Base-by-base conservation (phyloP, 2,888 invertebrate species). In the Eretmocerus hayati region DNA sequence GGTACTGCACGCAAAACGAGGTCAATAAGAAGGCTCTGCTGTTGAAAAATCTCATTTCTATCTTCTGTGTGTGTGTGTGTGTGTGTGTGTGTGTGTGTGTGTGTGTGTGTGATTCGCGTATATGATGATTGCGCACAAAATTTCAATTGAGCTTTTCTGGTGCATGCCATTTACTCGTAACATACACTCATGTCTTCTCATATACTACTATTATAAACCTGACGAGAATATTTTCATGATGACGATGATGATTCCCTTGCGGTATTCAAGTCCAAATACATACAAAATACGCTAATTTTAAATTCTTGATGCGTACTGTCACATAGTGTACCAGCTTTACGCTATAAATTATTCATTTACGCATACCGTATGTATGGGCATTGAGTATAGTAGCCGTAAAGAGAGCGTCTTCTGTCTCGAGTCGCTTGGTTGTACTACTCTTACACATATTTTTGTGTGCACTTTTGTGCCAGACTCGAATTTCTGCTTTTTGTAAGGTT, bases 341-440 rank as follows among this genome's bases (percentile, higher is more conserved):
- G 5, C 44, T 18, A 53, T 53, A 46, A 50, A 53, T 53, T 35
- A 53, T 53, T 53, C 53, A 53, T 50, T 47, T 22, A 22, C 42
- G 18, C 53, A 49, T 53, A 39, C 50, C 46, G 43, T 19, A 15
- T n/a, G n/a, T n/a, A n/a, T n/a, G n/a, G n/a, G n/a, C n/a, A n/a
- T n/a, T n/a, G n/a, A n/a, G n/a, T n/a, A n/a, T n/a, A n/a, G n/a
- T n/a, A n/a, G n/a, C n/a, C n/a, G n/a, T n/a, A n/a, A n/a, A n/a
- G n/a, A n/a, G n/a, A n/a, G n/a, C n/a, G n/a, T n/a, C n/a, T n/a
- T n/a, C n/a, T n/a, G n/a, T n/a, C n/a, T n/a, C n/a, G n/a, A n/a
- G n/a, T n/a, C n/a, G n/a, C n/a, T n/a, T n/a, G n/a, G n/a, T n/a
- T n/a, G n/a, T n/a, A n/a, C n/a, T n/a, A n/a, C n/a, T n/a, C n/a